These are phyloP conservation scores for Zonotrichia albicollis DNA, from an alignment of 2,797 vertebrate genomes.

Conservation along the genomic window DNA sequence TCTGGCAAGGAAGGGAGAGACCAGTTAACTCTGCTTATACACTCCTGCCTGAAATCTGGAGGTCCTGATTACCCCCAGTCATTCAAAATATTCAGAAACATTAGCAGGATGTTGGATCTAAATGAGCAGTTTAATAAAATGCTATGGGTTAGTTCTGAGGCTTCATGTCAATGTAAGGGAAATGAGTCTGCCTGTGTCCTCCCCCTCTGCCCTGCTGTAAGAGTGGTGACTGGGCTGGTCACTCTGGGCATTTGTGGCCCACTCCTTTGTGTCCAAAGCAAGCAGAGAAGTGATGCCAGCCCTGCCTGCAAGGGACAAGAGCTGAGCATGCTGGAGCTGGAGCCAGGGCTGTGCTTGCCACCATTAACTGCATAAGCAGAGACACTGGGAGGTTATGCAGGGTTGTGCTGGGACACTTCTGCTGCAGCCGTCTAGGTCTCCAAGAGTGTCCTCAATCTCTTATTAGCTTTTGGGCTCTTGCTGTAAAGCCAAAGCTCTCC, in stretches of 20 bases:
- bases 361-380: background rate
- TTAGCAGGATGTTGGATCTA: background rate
- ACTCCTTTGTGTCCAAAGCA: background rate
- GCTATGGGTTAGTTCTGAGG: background rate
- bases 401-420: background rate
- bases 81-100: background rate
- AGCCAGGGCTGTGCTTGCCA: background rate
- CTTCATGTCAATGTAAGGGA: background rate
- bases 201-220: fast-evolving
- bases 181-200: background rate
- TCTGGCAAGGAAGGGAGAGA: background rate
- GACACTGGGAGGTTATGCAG: background rate
- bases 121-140: background rate
- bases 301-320: background rate
- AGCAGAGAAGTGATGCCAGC: background rate
- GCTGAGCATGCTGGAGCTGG: background rate
- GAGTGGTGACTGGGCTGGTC: background rate
- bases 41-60: background rate
- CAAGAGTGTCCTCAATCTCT: background rate
- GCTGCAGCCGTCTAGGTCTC: background rate
- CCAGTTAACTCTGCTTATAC: background rate
- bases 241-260: background rate
- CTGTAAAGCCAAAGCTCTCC: background rate
- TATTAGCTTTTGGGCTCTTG: background rate
- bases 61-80: background rate